These are phyloP conservation scores for Apostichopus leukothele DNA, from an alignment of 53 echinoderm and acorn worm genomes.

Conservation along the genomic window DNA sequence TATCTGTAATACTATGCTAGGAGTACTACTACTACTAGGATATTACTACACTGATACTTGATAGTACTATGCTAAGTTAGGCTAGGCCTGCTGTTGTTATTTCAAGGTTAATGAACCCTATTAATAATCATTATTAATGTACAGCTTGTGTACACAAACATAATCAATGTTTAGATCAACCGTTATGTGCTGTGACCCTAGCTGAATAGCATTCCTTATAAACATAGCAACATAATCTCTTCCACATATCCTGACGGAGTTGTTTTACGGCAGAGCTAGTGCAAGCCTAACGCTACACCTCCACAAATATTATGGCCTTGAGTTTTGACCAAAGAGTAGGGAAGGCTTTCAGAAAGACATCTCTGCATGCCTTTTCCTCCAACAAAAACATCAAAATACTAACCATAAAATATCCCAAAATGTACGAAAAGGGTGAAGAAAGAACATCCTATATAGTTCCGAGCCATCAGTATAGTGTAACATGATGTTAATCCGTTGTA, in stretches of 20 bases:
- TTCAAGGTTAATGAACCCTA: slow-evolving; percentile 1
- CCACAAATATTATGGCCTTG: background rate
- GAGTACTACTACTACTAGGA: too few species aligned
- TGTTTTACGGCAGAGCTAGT: background rate
- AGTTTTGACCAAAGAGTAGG: slow-evolving; percentile 1
- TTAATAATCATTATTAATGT: slow-evolving; percentile 5
- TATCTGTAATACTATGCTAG: too few species aligned
- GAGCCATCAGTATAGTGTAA: slow-evolving; percentile 39
- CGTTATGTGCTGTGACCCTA: too few species aligned
- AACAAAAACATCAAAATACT: slow-evolving; percentile 7
- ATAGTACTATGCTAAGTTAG: too few species aligned
- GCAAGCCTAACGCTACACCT: slow-evolving; percentile 6
- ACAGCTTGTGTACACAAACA: background rate
- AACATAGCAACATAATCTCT: too few species aligned
- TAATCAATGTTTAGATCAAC: background rate
- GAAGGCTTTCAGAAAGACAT: background rate
- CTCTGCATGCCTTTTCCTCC: background rate
- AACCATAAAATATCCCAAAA: slow-evolving; percentile 21
- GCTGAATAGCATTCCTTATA: too few species aligned
- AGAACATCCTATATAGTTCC: slow-evolving; percentile 26
- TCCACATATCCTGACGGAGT: background rate
- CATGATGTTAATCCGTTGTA: slow-evolving; percentile 24
- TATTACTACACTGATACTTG: too few species aligned
- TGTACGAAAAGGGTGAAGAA: slow-evolving; percentile 16
- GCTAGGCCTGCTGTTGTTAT: background rate